These are phyloP conservation scores for Manis pentadactyla DNA, from an alignment of 2,797 vertebrate species.

Conservation along the genomic window DNA sequence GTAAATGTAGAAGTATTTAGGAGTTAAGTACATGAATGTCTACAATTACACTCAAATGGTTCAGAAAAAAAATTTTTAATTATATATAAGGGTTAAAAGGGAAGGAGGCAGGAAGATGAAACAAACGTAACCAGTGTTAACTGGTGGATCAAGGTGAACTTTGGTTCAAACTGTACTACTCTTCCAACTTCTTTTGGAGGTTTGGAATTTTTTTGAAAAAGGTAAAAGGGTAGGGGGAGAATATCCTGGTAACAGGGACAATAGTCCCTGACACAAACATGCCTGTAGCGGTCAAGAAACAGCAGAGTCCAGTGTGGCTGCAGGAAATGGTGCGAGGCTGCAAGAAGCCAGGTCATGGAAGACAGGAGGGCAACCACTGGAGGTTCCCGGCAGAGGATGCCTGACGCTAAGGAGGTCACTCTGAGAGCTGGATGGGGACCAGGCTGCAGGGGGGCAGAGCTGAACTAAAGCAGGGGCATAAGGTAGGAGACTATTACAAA, in stretches of 20 bases:
- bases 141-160: not conserved
- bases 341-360: not conserved
- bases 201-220: not conserved
- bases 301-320: not conserved
- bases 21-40: not conserved
- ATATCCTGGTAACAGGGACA: not conserved
- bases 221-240: not conserved
- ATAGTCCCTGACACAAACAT: not conserved
- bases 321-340: not conserved
- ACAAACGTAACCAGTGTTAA: not conserved
- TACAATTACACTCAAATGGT: not conserved
- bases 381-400: not conserved
- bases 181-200: not conserved
- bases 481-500: not conserved
- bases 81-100: not conserved
- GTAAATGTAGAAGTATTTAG: not conserved
- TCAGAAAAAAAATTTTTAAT: not conserved
- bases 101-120: not conserved
- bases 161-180: not conserved
- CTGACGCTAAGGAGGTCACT: not conserved
- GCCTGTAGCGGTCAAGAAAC: not conserved
- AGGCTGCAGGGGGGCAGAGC: accelerated
- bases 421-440: not conserved
- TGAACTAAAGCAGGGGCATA: not conserved
- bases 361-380: accelerated